Evolutionary conservation across 2,113 vertebrate species (phyloP).

Genomic region (Podarcis muralis): DNA sequence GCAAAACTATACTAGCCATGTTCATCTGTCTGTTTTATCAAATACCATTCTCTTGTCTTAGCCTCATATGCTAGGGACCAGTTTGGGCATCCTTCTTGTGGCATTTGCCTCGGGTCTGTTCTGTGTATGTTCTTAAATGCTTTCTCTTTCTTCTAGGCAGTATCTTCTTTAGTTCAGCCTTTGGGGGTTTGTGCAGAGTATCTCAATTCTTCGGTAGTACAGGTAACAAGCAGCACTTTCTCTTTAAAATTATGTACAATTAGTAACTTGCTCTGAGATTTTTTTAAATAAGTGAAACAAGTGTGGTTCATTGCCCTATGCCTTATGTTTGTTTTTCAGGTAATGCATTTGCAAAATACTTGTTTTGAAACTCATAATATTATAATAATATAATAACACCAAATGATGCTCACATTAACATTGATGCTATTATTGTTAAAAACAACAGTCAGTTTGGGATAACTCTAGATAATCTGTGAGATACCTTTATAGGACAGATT

Average conservation of each 20-base stretch:
- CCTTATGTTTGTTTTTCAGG: too few species aligned
- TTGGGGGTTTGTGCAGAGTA: constrained; percentile 96
- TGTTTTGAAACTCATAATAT: too few species aligned
- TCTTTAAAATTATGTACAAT: background rate
- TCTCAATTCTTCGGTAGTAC: constrained; percentile 92
- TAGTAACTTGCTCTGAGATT: background rate
- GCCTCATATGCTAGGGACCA: background rate
- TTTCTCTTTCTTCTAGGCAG: constrained; percentile 78
- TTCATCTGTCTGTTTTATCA: background rate
- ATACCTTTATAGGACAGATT: background rate
- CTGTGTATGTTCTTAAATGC: constrained; percentile 14
- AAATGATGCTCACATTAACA: background rate
- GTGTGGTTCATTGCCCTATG: too few species aligned
- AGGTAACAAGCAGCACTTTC: constrained; percentile 78
- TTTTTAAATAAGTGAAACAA: too few species aligned
- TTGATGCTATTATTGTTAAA: background rate
- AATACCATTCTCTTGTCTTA: background rate
- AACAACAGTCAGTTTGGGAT: background rate
- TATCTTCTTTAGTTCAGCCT: constrained; percentile 94
- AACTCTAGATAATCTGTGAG: background rate
- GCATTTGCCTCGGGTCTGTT: background rate
- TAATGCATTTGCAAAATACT: too few species aligned
- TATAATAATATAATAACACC: too few species aligned
- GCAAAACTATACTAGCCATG: background rate
- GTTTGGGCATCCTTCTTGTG: background rate